These are phyloP conservation scores for Phorcus lineatus DNA, from an alignment of 2,888 invertebrate genomes.

Conservation along the genomic window DNA sequence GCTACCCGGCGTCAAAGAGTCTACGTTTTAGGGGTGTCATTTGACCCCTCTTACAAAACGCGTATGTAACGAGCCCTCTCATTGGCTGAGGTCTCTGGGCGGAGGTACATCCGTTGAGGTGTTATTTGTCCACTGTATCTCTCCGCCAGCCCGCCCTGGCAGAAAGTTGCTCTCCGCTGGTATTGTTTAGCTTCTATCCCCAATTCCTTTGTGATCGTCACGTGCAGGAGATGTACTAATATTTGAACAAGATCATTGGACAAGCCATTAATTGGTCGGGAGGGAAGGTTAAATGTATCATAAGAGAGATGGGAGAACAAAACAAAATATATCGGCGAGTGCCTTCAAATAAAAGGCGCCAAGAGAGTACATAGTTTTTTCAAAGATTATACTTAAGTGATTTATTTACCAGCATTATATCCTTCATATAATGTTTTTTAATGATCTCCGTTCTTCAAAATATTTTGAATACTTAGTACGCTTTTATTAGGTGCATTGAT, in stretches of 20 bases:
- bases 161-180: neutral
- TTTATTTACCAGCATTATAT: too few relatives aligned
- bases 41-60: constrained; percentile 2
- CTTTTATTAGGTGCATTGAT: too few relatives aligned
- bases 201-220: constrained; percentile 8
- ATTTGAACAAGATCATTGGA: constrained; percentile 19
- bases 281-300: constrained; percentile 27
- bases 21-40: constrained; percentile 17
- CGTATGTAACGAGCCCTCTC: constrained; percentile 11
- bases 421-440: too few relatives aligned
- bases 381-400: too few relatives aligned
- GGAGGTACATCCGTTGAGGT: constrained; percentile 7
- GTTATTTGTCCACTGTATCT: constrained; percentile 12
- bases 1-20: constrained; percentile 13
- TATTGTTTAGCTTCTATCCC: constrained; percentile 1
- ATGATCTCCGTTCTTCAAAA: too few relatives aligned
- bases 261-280: constrained; percentile 30
- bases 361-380: too few relatives aligned
- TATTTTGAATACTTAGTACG: too few relatives aligned
- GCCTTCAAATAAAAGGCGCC: too few relatives aligned
- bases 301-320: constrained; percentile 11
- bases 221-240: constrained; percentile 26
- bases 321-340: constrained; percentile 17
- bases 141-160: constrained; percentile 15
- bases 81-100: neutral